Percentiles rank a stretch among this genome's conserved stretches.
Conservation (phyloP, 1,140 invertebrate genomes). For the Aleiodes sp. region DNA sequence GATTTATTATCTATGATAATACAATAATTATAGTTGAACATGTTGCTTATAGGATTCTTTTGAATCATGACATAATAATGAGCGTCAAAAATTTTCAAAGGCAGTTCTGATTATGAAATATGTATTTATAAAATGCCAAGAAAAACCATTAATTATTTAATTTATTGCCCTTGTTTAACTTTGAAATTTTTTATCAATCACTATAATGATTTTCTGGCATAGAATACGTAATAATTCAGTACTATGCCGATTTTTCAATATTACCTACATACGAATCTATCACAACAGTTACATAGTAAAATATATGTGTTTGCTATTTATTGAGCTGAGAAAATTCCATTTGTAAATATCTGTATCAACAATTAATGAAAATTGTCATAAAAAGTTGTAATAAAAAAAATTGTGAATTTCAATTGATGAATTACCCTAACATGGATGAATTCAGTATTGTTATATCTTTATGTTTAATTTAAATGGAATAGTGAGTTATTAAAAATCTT, state of each 20-base stretch:
- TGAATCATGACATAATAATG: background rate
- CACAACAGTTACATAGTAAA: conserved; percentile 3
- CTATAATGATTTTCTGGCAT: background rate
- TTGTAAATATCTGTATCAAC: conserved; percentile 15
- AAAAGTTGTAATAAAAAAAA: conserved; percentile 43
- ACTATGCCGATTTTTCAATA: too few species aligned
- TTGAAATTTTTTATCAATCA: background rate
- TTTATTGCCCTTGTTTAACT: background rate
- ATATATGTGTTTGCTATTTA: conserved; percentile 1
- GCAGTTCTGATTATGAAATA: conserved; percentile 36
- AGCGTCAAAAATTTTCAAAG: conserved; percentile 7
- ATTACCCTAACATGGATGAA: background rate
- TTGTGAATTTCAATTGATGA: conserved; percentile 26
- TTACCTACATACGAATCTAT: background rate
- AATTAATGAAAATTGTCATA: conserved; percentile 38
- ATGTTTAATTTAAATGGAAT: too few species aligned
- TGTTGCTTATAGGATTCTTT: background rate
- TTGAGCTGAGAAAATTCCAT: conserved; percentile 3
- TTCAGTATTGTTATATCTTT: conserved; percentile 39
- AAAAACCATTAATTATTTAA: conserved; percentile 25
- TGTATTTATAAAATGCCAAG: too few species aligned
- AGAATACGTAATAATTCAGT: too few species aligned
- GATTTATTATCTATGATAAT: conserved; percentile 39
- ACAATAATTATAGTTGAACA: conserved; percentile 32
- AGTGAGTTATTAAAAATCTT: too few species aligned